Evolutionary conservation across 2,888 invertebrate genomes (phyloP), one percentile per base, ranked within the genome.

Genomic region (Syrphus vitripennis): DNA sequence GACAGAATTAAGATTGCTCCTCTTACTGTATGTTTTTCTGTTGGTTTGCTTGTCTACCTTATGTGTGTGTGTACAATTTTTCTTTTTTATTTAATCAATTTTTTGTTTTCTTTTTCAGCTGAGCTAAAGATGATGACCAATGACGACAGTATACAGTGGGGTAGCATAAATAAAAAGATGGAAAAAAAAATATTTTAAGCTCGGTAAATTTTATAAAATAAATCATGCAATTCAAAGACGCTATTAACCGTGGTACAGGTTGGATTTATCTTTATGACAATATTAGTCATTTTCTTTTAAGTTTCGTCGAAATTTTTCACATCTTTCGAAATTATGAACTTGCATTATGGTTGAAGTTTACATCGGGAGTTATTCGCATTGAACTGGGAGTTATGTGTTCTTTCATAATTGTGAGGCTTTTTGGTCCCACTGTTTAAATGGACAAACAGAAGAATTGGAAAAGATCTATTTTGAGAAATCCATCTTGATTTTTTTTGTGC

Each of bases 391-490:
- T n/a, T n/a, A n/a, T n/a, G n/a, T n/a, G n/a, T n/a, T 57, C 5
- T 21, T 57, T 37, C 0, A 12, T 14, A 12, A 34, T 4, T 57
- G 0, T 6, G 14, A 59, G 6, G 6, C 14, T 10, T 6, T 12
- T 19, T 3, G 5, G 3, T 2, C 34, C 59, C 34, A 59, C 59
- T 59, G 59, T 59, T 2, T 10, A 7, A n/a, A 21, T 14, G 3
- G 34, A 67, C n/a, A n/a, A 50, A 24, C 50, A 34, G 4, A 29
- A 31, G 34, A 55, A 55, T 55, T 65, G 45, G 57, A 71, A 24
- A 29, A 50, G 59, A 69, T 81, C 75, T 84, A 84, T 81, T 76
- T 84, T 72, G 71, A 76, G 84, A 76, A 37, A 59, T 61, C 40
- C 48, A 57, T 75, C 45, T 59, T 26, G 7, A 16, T 7, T 55